phyloP scores from a whole-genome alignment of 2,113 vertebrate species.

The cattle (Bos taurus) region DNA sequence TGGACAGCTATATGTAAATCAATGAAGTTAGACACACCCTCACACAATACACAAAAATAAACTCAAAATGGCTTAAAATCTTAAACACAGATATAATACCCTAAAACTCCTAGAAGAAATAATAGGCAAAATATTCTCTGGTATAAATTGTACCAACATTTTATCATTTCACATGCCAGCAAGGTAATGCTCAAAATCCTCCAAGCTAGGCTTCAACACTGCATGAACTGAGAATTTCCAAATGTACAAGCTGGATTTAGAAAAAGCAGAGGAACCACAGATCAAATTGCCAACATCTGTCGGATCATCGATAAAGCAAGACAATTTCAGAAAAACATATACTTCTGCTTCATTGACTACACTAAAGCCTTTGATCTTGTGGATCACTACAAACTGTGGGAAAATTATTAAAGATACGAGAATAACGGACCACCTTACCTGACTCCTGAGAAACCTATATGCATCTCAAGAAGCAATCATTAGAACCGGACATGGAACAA shows the following conservation, averaged over 20 bases:
- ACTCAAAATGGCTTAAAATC: neutral
- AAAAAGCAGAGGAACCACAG: neutral
- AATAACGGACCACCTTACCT: neutral
- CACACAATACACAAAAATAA: neutral
- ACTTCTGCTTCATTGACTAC: neutral
- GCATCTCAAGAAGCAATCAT: neutral
- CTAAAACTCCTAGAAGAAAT: neutral
- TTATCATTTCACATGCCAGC: neutral
- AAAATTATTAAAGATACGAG: neutral
- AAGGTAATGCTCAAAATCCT: neutral
- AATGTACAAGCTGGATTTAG: neutral
- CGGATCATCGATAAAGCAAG: neutral
- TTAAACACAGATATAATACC: neutral
- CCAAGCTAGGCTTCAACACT: neutral
- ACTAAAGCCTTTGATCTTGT: neutral
- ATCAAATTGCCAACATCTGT: neutral
- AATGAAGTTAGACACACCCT: neutral
- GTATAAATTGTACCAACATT: neutral
- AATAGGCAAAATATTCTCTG: neutral
- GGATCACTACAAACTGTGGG: neutral
- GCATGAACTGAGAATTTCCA: neutral
- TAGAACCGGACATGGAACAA: neutral
- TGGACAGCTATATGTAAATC: neutral
- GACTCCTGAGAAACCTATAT: neutral
- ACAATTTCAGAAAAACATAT: neutral